Evolutionary conservation across 2,797 vertebrate species (phyloP), one percentile per base, ranked within the genome.

Genomic region (Jordanella pulchra): DNA sequence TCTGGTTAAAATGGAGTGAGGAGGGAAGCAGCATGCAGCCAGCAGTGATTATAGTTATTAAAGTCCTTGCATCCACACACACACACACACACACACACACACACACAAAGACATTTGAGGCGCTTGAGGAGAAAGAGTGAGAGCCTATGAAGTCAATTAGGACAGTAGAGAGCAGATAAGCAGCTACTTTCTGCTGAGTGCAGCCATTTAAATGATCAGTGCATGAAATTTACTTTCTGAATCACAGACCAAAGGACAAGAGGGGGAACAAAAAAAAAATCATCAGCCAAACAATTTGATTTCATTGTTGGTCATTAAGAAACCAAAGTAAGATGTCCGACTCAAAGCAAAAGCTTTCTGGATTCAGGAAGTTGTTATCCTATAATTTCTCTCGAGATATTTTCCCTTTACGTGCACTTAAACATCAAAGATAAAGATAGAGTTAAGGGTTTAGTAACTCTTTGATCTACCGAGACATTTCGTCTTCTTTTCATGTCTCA

Each of bases 21-120:
- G 91, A 93, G 91, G 89, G 87, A 93, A 91, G 90, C 89, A 88
- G 84, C 87, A 86, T 85, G 65, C 80, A 89, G 91, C 84, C 89
- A 92, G 76, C 71, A 17, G 85, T 93, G 91, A 95, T 94, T 95
- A 94, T 92, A 93, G 92, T 93, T 92, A 94, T 95, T 94, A 94
- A 87, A 87, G 87, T 79, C 75, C 82, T 75, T 66, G 73, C 82
- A 86, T 72, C 82, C 83, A 85, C 70, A 79, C 81, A 73, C 65
- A 71, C 56, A 71, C 32, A 67, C 50, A 71, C 67, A 55, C 68
- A 78, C 82, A 85, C 72, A 82, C 82, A 86, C 71, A 78, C 84
- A 79, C 71, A 79, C 79, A 86, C 84, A 86, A 72, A 78, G 82
- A 79, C 69, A 67, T 67, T 80, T 67, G 27, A 84, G 71, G 72